Evolutionary conservation across 2,797 vertebrate genomes (phyloP).

Genomic region (Dipus sagitta): DNA sequence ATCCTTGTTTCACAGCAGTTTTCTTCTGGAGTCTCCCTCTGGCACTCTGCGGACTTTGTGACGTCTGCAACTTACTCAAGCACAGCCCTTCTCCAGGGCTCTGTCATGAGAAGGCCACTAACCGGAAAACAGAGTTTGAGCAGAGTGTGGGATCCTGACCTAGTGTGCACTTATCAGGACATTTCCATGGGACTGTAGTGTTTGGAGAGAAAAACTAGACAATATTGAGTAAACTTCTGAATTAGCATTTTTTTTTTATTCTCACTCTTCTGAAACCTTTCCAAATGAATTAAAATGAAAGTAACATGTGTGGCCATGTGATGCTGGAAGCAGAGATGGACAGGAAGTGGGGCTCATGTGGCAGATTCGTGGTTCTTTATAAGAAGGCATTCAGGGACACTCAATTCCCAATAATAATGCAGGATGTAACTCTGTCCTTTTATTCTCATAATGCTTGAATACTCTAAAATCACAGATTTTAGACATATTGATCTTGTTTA

Average conservation of each 20-base stretch:
- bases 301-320: not conserved
- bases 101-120: slow-evolving; percentile 30
- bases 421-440: not conserved
- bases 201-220: not conserved
- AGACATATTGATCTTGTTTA: not conserved
- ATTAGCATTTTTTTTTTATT: slow-evolving; percentile 43
- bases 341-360: not conserved
- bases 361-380: not conserved
- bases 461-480: not conserved
- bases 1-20: slow-evolving; percentile 76
- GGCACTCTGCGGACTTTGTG: slow-evolving; percentile 26
- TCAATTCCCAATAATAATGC: not conserved
- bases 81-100: not conserved
- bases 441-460: not conserved
- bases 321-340: not conserved
- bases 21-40: slow-evolving; percentile 51
- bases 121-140: slow-evolving; percentile 20
- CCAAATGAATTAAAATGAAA: slow-evolving; percentile 55
- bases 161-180: not conserved
- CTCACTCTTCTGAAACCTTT: slow-evolving; percentile 20
- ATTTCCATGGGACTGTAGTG: slow-evolving; percentile 5
- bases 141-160: slow-evolving; percentile 33
- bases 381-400: not conserved
- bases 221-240: not conserved
- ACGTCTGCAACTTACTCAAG: slow-evolving; percentile 34